Percentiles rank a stretch among this genome's conserved stretches.
Conservation (phyloP, 2,797 vertebrate species). For the Acanthurus tractus region DNA sequence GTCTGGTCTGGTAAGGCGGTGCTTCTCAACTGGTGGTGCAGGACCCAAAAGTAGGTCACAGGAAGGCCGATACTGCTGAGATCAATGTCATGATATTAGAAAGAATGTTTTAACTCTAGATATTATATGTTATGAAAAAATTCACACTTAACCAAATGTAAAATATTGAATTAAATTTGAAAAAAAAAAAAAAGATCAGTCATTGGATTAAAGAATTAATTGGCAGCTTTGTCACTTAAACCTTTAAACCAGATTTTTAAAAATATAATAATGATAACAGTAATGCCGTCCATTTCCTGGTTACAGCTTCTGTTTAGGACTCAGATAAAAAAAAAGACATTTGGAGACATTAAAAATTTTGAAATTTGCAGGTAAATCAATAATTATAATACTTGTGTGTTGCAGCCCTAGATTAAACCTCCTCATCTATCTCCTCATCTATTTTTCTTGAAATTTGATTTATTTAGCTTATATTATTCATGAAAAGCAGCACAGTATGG, state of each 20-base stretch:
- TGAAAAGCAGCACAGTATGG: neutral
- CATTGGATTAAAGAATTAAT: neutral
- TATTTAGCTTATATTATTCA: neutral
- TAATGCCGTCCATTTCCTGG: neutral
- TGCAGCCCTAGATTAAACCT: neutral
- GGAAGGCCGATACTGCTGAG: neutral
- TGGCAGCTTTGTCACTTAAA: neutral
- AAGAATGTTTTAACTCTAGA: neutral
- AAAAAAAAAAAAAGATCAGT: neutral
- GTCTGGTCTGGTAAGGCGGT: conserved; percentile 28
- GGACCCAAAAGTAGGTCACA: conserved; percentile 6
- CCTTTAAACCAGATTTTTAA: neutral
- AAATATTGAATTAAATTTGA: neutral
- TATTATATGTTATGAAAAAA: neutral
- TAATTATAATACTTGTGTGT: neutral
- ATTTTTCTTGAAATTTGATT: neutral
- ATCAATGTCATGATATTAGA: neutral
- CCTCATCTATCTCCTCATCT: no score
- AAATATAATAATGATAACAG: no score
- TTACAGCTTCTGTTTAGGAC: neutral
- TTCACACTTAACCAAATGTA: neutral
- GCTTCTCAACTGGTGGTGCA: conserved; percentile 65
- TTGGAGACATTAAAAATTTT: neutral
- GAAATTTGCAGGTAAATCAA: neutral
- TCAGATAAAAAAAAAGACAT: neutral